Evolutionary conservation across 2,113 vertebrate species (phyloP).

Genomic region (Picathartes gymnocephalus): DNA sequence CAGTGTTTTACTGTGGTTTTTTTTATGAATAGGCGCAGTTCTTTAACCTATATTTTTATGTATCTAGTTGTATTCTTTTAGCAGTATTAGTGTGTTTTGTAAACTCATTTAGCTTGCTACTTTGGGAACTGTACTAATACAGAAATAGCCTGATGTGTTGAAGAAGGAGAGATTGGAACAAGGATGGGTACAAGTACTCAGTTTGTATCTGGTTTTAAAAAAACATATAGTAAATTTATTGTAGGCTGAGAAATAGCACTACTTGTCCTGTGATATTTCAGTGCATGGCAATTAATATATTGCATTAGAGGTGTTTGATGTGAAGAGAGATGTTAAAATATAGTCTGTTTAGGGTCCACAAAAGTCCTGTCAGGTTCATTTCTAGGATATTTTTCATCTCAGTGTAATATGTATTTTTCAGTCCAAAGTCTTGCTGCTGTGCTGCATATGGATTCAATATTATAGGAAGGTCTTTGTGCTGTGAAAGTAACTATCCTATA

Average conservation of each 20-base stretch:
- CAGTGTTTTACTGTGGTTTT: neutral
- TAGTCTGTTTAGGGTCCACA: neutral
- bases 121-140: neutral
- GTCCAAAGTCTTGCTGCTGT: neutral
- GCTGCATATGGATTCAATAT: neutral
- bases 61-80: neutral
- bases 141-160: neutral
- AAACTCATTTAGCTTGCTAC: neutral
- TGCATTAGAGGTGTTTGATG: neutral
- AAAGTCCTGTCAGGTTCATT: neutral
- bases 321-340: neutral
- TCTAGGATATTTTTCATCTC: neutral
- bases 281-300: neutral
- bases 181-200: neutral
- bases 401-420: neutral
- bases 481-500: neutral
- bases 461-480: neutral
- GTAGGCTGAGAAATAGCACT: neutral
- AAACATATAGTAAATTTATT: neutral
- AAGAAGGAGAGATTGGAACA: neutral
- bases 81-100: neutral
- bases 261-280: neutral
- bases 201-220: neutral
- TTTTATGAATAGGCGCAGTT: neutral
- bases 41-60: neutral